Percentiles rank a stretch among this genome's conserved stretches.
Evolutionary conservation across 2,113 vertebrate genomes (phyloP).

Genomic region (Verasper variegatus): DNA sequence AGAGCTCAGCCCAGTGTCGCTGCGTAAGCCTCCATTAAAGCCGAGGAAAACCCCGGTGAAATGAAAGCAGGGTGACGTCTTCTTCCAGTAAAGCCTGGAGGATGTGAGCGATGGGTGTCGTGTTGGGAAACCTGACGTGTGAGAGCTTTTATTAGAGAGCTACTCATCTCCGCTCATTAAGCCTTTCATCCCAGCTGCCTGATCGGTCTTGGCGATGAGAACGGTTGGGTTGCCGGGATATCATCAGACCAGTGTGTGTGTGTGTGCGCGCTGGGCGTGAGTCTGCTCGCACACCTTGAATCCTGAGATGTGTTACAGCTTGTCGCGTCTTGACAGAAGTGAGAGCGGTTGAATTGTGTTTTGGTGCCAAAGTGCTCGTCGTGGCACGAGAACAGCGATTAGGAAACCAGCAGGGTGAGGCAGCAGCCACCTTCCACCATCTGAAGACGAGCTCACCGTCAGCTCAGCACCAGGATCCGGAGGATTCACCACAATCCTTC

Average conservation of each 20-base stretch:
- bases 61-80: conserved; percentile 46
- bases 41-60: conserved; percentile 34
- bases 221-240: conserved; percentile 19
- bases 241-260: conserved; percentile 33
- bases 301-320: conserved; percentile 66
- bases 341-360: conserved; percentile 34
- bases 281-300: conserved; percentile 52
- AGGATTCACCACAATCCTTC: too few species aligned
- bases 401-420: conserved; percentile 29
- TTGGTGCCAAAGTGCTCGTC: conserved; percentile 44
- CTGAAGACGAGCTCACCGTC: not conserved
- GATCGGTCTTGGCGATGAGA: not conserved
- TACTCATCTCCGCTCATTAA: not conserved
- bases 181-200: conserved; percentile 30
- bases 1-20: conserved; percentile 4
- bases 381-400: conserved; percentile 46
- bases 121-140: not conserved
- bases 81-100: conserved; percentile 28
- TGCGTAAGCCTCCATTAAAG: conserved; percentile 21
- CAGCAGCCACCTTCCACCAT: not conserved
- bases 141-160: not conserved
- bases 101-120: conserved; percentile 10
- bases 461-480: too few species aligned
- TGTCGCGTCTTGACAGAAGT: conserved; percentile 22
- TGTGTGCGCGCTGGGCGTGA: not conserved